Evolutionary conservation across 2,797 vertebrate genomes (phyloP).

Genomic region (Carcharodon carcharias): DNA sequence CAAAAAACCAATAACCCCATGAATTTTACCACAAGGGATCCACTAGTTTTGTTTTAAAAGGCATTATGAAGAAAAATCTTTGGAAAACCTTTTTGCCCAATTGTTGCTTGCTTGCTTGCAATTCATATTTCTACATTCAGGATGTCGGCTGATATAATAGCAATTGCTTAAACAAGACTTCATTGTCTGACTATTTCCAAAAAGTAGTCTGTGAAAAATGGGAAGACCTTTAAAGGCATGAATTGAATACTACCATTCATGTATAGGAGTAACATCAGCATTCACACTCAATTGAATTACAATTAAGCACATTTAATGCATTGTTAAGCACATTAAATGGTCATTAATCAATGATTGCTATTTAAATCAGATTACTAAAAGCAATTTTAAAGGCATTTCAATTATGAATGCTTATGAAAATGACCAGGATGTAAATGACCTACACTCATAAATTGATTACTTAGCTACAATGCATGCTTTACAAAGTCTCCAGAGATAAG

Average conservation of each 20-base stretch:
- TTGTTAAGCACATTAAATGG: conserved; percentile 35
- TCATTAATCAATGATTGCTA: conserved; percentile 33
- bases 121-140: not conserved
- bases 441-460: not conserved
- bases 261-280: conserved; percentile 18
- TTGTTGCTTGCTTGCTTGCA: not conserved
- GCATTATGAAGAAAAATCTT: not conserved
- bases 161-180: not conserved
- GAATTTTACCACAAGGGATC: not conserved
- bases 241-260: conserved; percentile 26
- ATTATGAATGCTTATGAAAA: conserved; percentile 19
- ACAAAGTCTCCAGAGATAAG: not conserved
- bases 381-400: conserved; percentile 25
- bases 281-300: conserved; percentile 29
- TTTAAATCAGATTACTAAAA: conserved; percentile 35
- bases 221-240: not conserved
- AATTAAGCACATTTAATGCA: conserved; percentile 37
- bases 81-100: not conserved
- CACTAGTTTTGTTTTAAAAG: not conserved
- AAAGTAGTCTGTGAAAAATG: not conserved
- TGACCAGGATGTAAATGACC: conserved; percentile 26
- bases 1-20: not conserved
- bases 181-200: not conserved
- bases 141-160: not conserved
- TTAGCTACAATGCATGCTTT: not conserved